Conservation (phyloP, 2,888 invertebrate species). For the Myopa testacea region DNA sequence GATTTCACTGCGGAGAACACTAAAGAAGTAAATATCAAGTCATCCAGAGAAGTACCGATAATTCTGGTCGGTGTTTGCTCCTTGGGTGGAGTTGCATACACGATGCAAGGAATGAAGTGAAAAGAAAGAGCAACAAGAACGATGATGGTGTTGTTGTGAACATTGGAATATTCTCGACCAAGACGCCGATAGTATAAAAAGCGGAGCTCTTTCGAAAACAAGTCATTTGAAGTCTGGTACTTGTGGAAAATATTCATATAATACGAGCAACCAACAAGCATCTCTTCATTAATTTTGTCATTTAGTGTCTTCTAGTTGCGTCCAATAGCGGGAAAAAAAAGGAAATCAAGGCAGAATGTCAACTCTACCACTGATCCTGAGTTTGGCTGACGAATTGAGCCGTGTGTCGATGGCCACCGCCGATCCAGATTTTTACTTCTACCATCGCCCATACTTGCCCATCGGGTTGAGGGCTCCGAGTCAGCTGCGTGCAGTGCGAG, state of each 20-base stretch:
- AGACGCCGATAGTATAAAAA: constrained; percentile 41
- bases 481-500: constrained; percentile 70
- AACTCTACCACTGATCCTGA: constrained; percentile 60
- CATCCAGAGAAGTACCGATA: constrained; percentile 17
- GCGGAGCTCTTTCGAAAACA: constrained; percentile 33
- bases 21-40: neutral
- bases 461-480: neutral
- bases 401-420: constrained; percentile 41
- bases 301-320: neutral
- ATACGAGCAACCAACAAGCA: too few species aligned
- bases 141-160: too few species aligned
- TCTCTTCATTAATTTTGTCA: neutral
- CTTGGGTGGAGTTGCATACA: neutral
- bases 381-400: constrained; percentile 59
- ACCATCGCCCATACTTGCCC: constrained; percentile 37
- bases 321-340: neutral
- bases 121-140: too few species aligned
- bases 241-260: neutral
- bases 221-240: neutral
- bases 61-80: constrained; percentile 5
- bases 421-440: constrained; percentile 31
- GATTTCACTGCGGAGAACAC: neutral
- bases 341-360: constrained; percentile 54
- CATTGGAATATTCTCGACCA: constrained; percentile 10
- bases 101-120: too few species aligned